Evolutionary conservation across 1,140 invertebrate species (phyloP).

Genomic region (Papilio helenus): DNA sequence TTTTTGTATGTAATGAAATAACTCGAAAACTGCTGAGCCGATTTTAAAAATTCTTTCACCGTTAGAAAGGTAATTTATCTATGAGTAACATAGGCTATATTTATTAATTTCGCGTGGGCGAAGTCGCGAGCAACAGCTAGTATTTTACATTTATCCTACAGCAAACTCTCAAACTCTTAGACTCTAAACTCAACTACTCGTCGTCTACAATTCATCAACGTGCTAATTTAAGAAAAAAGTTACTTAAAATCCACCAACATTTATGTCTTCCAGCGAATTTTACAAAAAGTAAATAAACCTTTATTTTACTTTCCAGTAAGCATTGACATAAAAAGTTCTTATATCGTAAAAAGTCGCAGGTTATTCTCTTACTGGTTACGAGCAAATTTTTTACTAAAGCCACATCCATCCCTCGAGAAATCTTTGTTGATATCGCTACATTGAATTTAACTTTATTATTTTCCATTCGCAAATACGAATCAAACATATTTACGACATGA

Average conservation of each 20-base stretch:
- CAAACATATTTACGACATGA: constrained; percentile 19
- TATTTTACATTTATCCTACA: no score
- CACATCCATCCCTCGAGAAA: constrained; percentile 37
- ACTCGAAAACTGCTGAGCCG: no score
- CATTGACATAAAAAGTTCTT: constrained; percentile 34
- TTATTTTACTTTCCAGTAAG: neutral
- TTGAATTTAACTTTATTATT: constrained; percentile 33
- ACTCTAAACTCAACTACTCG: no score
- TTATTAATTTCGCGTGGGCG: no score
- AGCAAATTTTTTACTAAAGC: constrained; percentile 34
- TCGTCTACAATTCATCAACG: neutral
- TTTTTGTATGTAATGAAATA: no score
- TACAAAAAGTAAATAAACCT: neutral
- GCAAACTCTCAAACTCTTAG: no score
- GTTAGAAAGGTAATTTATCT: no score
- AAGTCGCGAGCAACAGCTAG: no score
- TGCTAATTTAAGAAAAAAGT: neutral
- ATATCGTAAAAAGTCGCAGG: constrained; percentile 39
- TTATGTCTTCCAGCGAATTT: neutral
- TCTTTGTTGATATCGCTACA: constrained; percentile 34
- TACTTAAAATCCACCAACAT: neutral
- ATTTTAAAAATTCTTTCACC: no score
- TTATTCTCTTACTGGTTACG: constrained; percentile 33
- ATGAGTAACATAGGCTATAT: no score
- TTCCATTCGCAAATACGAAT: constrained; percentile 22